Base-by-base conservation (phyloP, 1,140 invertebrate genomes). In the Hormaphis cornu region DNA sequence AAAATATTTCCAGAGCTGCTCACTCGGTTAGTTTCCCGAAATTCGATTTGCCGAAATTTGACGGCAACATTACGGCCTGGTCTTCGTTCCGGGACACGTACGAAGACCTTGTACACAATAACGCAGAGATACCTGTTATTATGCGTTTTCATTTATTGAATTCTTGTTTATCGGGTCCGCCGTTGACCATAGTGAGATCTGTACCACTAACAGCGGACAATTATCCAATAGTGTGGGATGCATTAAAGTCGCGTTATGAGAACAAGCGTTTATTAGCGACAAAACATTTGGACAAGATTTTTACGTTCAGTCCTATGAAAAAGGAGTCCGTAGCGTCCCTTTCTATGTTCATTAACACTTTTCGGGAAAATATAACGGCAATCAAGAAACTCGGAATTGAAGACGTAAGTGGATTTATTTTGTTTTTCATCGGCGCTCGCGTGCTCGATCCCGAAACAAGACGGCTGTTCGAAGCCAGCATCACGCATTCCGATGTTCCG, bases 361-460 rank as follows among this genome's bases (percentile, higher is more conserved):
- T 61, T 12, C 58, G 37, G 14, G 58, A 61, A 42, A 61, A 61
- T 44, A n/a, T 61, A 12, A 8, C 58, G 4, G 58, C 40, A 16
- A 12, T 61, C 1, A 7, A 61, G 10, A n/a, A n/a, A 5, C 24
- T 61, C 1, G 58, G 54, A 14, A 30, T 58, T 0, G 1, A 2
- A 3, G 54, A 40, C 22, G 9, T 40, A 4, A 12, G 33, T 16
- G 54, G 54, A 9, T 58, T 44, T 28, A 1, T 61, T 9, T 3
- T 61, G 4, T 61, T 61, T 18, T 61, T 44, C 40, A 61, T 61
- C 16, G 58, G 58, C 18, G 6, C 40, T 10, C 24, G 26, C 1
- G 58, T 44, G 12, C 7, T 59, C 2, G 40, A 61, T 16, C 5
- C 14, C 5, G 3, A n/a, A 10, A 44, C 58, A 18, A 12, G 58